A percentile compares a stretch with the other conserved stretches of the same genome.
phyloP scores from a whole-genome alignment of 2,888 invertebrate genomes.

The Lasioglossum lativentre region DNA sequence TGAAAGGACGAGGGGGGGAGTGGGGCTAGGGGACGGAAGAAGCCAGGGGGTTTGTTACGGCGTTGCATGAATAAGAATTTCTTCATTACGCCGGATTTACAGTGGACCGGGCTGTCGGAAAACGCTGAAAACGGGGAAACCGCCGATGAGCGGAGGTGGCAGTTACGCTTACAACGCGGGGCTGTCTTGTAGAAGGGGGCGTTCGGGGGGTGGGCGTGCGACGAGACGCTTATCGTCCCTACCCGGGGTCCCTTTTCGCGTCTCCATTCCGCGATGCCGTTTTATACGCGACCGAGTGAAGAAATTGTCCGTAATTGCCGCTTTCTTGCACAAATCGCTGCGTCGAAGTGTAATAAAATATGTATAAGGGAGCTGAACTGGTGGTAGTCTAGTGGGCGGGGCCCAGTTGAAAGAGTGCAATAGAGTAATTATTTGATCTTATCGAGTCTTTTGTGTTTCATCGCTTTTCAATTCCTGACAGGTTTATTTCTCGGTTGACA shows the following conservation, averaged over 20 bases:
- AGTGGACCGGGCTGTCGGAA: constrained; percentile 28
- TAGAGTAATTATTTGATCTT: constrained; percentile 27
- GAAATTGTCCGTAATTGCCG: constrained; percentile 45
- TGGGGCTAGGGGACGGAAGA: no score
- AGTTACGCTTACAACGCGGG: constrained; percentile 16
- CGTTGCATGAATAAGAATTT: constrained; percentile 46
- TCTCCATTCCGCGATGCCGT: constrained; percentile 30
- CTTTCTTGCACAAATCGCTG: constrained; percentile 20
- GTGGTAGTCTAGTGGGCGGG: not conserved
- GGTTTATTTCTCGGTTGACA: not conserved
- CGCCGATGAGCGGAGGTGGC: not conserved
- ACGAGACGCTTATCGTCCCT: constrained; percentile 28
- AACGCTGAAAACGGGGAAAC: constrained; percentile 22
- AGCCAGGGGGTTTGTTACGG: constrained; percentile 17
- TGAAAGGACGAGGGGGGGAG: not conserved
- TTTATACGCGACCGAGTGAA: constrained; percentile 22
- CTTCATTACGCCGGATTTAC: constrained; percentile 47
- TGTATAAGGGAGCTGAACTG: constrained; percentile 2
- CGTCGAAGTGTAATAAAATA: constrained; percentile 30
- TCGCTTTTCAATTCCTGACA: not conserved
- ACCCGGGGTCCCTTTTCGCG: constrained; percentile 17
- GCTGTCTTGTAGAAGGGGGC: constrained; percentile 4
- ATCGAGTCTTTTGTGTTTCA: not conserved
- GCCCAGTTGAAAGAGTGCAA: constrained; percentile 2
- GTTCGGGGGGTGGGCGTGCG: constrained; percentile 15